Evolutionary conservation across 1,140 invertebrate species (phyloP).

Genomic region (Patella vulgata): DNA sequence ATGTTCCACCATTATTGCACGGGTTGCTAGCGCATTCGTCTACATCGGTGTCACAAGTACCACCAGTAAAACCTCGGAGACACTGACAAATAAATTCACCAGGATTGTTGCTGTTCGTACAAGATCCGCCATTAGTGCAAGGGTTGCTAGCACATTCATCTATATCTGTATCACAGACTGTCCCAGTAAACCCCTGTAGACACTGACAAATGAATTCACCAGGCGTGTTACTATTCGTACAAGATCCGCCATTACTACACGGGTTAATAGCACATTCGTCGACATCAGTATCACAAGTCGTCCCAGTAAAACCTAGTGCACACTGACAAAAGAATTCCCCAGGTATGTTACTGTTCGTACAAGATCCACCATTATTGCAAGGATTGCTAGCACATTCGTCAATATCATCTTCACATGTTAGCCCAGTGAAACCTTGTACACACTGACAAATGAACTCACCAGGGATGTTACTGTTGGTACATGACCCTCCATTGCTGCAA

Average conservation of each 20-base stretch:
- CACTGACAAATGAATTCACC: conserved; percentile 72
- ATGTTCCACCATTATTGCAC: conserved; percentile 34
- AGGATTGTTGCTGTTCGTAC: conserved; percentile 68
- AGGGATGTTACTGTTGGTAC: conserved; percentile 58
- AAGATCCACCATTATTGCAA: conserved; percentile 73
- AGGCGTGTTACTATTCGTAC: conserved; percentile 38
- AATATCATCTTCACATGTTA: conserved; percentile 45
- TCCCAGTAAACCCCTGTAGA: conserved; percentile 68
- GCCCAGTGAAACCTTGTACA: conserved; percentile 62
- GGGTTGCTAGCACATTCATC: conserved; percentile 45
- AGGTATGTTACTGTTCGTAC: conserved; percentile 79
- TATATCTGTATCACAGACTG: conserved; percentile 64
- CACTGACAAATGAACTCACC: conserved; percentile 66
- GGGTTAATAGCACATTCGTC: conserved; percentile 13
- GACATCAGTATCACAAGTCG: conserved; percentile 16
- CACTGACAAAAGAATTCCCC: conserved; percentile 18
- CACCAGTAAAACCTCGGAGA: conserved; percentile 27
- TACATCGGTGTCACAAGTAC: conserved; percentile 35
- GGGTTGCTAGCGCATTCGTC: conserved; percentile 40
- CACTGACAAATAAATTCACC: conserved; percentile 64
- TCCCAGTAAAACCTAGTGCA: conserved; percentile 5
- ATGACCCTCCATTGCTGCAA: conserved; percentile 60
- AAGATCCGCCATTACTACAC: conserved; percentile 16
- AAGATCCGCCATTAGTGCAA: conserved; percentile 56
- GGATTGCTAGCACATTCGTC: conserved; percentile 47